Conservation (phyloP, 2,888 invertebrate genomes). For the Nemotelus nigrinus region DNA sequence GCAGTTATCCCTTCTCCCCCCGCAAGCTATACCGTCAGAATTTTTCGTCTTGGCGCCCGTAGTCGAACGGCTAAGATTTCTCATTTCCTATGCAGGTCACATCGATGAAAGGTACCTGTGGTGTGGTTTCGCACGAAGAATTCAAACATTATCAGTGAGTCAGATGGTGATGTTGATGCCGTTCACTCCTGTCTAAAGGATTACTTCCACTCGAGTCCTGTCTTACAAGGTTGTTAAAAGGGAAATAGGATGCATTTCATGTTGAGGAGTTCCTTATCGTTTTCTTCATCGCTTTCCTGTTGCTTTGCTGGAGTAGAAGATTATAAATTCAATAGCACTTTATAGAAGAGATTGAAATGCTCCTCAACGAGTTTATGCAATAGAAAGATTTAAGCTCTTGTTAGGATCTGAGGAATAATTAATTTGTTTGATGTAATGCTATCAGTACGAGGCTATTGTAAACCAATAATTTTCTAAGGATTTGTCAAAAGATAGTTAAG, state of each 20-base stretch:
- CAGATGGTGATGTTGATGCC: neutral
- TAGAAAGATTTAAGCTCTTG: neutral
- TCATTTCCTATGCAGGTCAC: constrained; percentile 20
- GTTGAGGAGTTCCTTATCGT: neutral
- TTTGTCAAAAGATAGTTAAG: neutral
- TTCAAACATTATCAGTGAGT: neutral
- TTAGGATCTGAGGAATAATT: neutral
- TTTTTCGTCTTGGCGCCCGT: no score
- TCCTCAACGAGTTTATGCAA: neutral
- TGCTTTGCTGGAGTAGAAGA: constrained; percentile 8
- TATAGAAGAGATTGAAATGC: neutral
- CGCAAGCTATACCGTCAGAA: no score
- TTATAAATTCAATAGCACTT: constrained; percentile 26
- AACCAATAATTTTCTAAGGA: neutral
- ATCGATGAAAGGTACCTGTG: neutral
- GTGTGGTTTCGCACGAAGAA: constrained; percentile 7
- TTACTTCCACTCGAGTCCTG: neutral
- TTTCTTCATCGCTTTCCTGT: constrained; percentile 9
- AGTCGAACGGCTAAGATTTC: neutral
- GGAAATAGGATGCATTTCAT: constrained; percentile 7
- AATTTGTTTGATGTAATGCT: neutral
- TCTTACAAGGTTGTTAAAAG: constrained; percentile 5
- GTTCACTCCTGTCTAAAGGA: neutral
- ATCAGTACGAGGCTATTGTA: neutral
- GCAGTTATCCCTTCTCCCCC: no score